A percentile compares a stretch with the other conserved stretches of the same genome.
Evolutionary conservation across 35 echinoderm and acorn worm genomes (phyloP).

Genomic region (Apostichopus japonicus): DNA sequence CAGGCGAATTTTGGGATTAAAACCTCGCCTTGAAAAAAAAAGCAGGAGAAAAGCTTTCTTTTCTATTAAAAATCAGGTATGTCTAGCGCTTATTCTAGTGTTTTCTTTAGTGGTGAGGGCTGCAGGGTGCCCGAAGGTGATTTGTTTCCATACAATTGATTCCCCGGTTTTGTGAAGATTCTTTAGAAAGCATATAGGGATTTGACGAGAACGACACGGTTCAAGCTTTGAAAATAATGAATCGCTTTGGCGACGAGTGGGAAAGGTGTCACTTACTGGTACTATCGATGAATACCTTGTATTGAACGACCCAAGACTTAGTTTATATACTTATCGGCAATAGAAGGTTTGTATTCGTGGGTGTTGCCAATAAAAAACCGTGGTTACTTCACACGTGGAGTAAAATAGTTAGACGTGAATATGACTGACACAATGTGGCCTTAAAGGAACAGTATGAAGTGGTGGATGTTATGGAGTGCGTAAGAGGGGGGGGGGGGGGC

Average conservation of each 20-base stretch:
- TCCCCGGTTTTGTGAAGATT: constrained; percentile 22
- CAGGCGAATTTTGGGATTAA: constrained; percentile 3
- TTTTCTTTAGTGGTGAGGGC: constrained; percentile 12
- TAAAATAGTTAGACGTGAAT: background rate
- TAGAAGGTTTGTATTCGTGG: background rate
- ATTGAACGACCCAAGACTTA: background rate
- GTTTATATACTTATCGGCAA: background rate
- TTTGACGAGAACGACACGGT: constrained; percentile 6
- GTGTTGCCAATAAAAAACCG: background rate
- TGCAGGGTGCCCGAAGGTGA: constrained; percentile 15
- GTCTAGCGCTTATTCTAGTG: background rate
- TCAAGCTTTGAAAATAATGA: background rate
- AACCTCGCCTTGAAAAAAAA: background rate
- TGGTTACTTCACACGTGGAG: background rate
- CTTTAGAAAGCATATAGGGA: constrained; percentile 14
- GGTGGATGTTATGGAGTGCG: no score
- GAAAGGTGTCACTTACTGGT: background rate
- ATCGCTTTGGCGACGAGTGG: background rate
- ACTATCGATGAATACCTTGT: background rate
- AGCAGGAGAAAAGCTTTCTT: background rate
- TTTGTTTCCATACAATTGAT: constrained; percentile 8
- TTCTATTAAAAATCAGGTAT: constrained; percentile 8
- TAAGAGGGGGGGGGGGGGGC: no score
- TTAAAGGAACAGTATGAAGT: no score
- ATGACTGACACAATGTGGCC: background rate